Evolutionary conservation across 2,888 invertebrate species (phyloP).

Genomic region (Tromatobia lineatoria): DNA sequence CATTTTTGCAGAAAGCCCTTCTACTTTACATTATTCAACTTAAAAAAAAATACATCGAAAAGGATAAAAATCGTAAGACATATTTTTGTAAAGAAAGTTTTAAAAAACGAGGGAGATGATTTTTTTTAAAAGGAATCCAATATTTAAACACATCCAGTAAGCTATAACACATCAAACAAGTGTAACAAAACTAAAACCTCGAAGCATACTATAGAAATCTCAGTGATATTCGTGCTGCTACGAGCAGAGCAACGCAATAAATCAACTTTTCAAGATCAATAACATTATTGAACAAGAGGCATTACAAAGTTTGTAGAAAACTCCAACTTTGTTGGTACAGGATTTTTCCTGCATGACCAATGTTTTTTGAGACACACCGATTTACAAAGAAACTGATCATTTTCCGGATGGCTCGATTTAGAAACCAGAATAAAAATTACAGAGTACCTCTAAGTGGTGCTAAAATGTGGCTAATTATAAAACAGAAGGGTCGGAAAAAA

Average conservation of each 20-base stretch:
- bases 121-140: not conserved
- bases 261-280: not conserved
- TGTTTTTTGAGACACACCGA: not conserved
- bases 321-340: no score
- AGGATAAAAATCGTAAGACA: no score
- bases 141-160: not conserved
- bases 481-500: no score
- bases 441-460: no score
- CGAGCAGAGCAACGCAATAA: conserved; percentile 1
- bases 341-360: not conserved
- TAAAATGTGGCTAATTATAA: no score
- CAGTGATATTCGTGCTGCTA: not conserved
- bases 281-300: not conserved
- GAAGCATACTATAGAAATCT: not conserved
- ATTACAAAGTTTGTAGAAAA: not conserved
- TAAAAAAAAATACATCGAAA: no score
- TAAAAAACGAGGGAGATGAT: not conserved
- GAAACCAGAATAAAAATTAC: not conserved
- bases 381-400: not conserved
- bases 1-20: not conserved
- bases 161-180: not conserved
- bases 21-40: not conserved
- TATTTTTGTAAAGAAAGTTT: not conserved
- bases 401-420: not conserved
- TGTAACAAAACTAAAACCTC: not conserved